Conservation (phyloP, 2,797 vertebrate genomes). For the Pipistrellus pygmaeus region DNA sequence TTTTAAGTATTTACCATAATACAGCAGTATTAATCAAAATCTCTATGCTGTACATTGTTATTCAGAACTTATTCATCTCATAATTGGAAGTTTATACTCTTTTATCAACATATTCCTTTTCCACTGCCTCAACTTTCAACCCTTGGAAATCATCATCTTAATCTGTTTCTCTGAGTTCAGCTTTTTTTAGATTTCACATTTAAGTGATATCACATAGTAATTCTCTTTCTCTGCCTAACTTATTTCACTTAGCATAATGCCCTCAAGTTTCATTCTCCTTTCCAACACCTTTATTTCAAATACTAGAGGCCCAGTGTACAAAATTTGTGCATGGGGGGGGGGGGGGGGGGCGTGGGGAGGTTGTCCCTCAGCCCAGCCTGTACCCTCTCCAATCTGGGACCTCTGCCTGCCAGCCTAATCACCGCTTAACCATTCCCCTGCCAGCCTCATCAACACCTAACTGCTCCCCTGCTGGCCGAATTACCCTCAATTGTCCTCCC, state of each 20-base stretch:
- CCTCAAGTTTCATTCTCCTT: neutral
- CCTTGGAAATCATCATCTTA: neutral
- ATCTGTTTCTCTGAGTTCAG: neutral
- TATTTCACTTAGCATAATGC: neutral
- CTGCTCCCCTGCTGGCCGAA: too few relatives aligned
- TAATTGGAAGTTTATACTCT: neutral
- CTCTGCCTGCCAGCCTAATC: too few relatives aligned
- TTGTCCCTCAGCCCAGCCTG: too few relatives aligned
- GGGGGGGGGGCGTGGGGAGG: too few relatives aligned
- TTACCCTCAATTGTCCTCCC: too few relatives aligned
- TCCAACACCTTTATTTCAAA: constrained; percentile 32
- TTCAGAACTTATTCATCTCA: neutral
- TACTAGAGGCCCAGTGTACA: neutral
- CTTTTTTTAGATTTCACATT: neutral
- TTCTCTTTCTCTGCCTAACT: neutral
- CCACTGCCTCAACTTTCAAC: neutral
- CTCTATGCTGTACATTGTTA: neutral
- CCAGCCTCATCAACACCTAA: too few relatives aligned
- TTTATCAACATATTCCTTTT: neutral
- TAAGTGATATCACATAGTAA: neutral
- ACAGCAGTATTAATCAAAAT: neutral
- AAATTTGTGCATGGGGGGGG: too few relatives aligned
- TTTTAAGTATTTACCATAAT: neutral
- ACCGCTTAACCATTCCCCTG: too few relatives aligned
- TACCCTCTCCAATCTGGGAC: too few relatives aligned